Evolutionary conservation across 2,888 invertebrate genomes (phyloP).

Genomic region (Drosophila ochracea): DNA sequence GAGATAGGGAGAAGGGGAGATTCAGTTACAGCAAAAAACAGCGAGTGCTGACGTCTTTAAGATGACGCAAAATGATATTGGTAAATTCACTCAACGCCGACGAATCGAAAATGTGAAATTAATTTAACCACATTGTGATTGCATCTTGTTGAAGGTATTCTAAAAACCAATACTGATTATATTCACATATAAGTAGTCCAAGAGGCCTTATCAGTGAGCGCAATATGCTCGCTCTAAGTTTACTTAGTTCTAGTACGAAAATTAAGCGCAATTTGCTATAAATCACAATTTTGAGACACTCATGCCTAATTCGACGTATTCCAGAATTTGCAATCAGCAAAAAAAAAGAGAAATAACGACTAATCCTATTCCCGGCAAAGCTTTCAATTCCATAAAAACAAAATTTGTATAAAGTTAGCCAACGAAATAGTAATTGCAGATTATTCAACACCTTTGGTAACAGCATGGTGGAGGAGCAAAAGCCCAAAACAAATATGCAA

Average conservation of each 20-base stretch:
- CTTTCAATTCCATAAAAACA: background rate
- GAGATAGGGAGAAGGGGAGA: background rate
- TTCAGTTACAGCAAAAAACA: background rate
- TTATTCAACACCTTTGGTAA: background rate
- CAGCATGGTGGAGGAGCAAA: background rate
- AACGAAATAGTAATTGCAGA: background rate
- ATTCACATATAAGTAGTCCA: background rate
- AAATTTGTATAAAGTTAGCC: background rate
- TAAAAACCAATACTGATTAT: background rate
- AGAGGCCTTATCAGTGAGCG: background rate
- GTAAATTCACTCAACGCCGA: conserved; percentile 31
- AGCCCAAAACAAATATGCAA: background rate
- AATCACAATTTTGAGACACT: background rate
- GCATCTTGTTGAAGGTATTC: conserved; percentile 1
- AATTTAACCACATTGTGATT: conserved; percentile 3
- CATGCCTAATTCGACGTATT: background rate
- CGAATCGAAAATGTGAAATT: conserved; percentile 4
- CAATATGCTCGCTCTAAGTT: background rate
- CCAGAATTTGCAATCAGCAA: background rate
- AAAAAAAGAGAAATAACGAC: background rate
- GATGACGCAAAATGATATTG: conserved; percentile 35
- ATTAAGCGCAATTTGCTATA: background rate
- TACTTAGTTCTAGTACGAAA: background rate
- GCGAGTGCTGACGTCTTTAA: background rate
- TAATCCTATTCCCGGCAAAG: background rate